These are phyloP conservation scores for Vireo griseus DNA, from an alignment of 2,797 vertebrate genomes.

Conservation along the genomic window DNA sequence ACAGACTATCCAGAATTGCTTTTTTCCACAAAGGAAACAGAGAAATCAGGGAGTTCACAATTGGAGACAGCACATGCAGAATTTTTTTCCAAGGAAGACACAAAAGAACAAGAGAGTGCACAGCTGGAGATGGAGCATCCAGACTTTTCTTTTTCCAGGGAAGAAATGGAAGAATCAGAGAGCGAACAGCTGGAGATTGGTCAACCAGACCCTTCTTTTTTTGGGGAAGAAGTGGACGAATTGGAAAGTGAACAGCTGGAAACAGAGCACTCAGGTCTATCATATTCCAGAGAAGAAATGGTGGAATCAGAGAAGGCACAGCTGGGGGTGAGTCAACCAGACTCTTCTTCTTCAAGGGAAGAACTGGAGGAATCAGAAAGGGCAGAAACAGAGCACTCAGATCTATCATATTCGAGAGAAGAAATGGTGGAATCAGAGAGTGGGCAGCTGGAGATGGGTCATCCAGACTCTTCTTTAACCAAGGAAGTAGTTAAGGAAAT, in stretches of 20 bases:
- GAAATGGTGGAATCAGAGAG: background rate
- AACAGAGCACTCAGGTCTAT: background rate
- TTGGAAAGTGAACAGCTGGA: accelerated
- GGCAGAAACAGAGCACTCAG: background rate
- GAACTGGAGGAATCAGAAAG: background rate
- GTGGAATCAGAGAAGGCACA: background rate
- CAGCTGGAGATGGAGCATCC: background rate
- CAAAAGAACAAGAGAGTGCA: background rate
- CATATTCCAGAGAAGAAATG: background rate
- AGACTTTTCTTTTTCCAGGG: background rate
- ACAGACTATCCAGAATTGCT: background rate
- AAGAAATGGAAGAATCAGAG: background rate
- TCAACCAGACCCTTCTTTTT: background rate
- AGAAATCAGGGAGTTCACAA: background rate
- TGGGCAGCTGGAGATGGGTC: background rate
- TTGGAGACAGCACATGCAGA: background rate
- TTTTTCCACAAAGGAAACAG: background rate
- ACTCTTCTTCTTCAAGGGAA: background rate
- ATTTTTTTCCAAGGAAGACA: background rate
- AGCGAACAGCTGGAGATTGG: accelerated
- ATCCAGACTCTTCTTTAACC: background rate
- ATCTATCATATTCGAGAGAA: background rate
- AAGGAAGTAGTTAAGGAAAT: background rate
- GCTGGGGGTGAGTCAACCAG: background rate
- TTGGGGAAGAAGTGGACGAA: background rate